Evolutionary conservation across 2,797 vertebrate genomes (phyloP).

Genomic region (Tauraco hartlaubi): DNA sequence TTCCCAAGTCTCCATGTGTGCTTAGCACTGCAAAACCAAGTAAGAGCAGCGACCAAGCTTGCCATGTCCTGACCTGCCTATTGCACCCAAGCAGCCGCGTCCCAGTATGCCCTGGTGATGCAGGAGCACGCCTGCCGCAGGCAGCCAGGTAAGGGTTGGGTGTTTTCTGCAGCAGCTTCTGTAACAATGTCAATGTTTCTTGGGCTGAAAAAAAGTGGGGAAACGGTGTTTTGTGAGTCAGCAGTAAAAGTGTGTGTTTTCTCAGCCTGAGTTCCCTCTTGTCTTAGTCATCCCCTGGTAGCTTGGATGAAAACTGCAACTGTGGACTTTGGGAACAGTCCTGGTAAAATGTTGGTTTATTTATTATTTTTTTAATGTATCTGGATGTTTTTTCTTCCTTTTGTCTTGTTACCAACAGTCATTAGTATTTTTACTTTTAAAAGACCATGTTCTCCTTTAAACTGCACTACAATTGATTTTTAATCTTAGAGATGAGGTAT

Average conservation of each 20-base stretch:
- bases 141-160: not conserved
- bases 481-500: not conserved
- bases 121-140: not conserved
- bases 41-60: not conserved
- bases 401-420: not conserved
- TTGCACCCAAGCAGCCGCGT: not conserved
- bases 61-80: accelerated
- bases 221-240: not conserved
- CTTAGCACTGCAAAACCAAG: not conserved
- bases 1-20: not conserved
- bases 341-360: not conserved
- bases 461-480: not conserved
- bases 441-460: not conserved
- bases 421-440: constrained; percentile 5
- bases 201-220: not conserved
- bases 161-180: not conserved
- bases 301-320: not conserved
- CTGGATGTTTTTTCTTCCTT: not conserved
- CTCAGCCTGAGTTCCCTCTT: not conserved
- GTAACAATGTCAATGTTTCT: not conserved
- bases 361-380: not conserved
- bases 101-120: accelerated
- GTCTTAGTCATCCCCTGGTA: not conserved
- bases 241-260: not conserved
- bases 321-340: not conserved